Conservation (phyloP, 2,113 vertebrate genomes). For the Rhizomys pruinosus region DNA sequence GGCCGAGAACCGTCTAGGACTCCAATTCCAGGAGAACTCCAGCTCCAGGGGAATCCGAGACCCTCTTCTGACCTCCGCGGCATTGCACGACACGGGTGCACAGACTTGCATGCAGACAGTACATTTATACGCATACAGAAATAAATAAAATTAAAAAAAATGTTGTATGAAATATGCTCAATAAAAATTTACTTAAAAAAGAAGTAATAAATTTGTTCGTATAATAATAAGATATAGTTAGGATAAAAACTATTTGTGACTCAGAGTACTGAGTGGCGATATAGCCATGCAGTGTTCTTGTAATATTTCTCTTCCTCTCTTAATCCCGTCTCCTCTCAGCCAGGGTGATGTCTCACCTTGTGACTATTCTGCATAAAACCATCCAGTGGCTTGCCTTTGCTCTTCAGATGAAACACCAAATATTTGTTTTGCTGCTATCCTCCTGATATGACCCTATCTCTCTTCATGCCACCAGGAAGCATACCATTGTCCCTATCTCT, state of each 20-base stretch:
- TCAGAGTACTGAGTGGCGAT: constrained; percentile 2
- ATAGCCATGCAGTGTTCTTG: neutral
- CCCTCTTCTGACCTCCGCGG: too few relatives aligned
- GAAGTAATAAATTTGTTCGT: too few relatives aligned
- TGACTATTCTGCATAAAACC: neutral
- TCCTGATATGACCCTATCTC: neutral
- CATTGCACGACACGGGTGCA: too few relatives aligned
- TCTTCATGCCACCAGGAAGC: neutral
- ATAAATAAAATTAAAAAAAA: too few relatives aligned
- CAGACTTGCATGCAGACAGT: too few relatives aligned
- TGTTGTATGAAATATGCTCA: too few relatives aligned
- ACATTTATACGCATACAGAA: too few relatives aligned
- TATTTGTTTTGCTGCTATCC: neutral
- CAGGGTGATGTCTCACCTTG: neutral
- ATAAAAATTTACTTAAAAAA: too few relatives aligned
- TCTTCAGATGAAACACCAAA: neutral
- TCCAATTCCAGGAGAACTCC: too few relatives aligned
- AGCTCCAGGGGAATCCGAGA: too few relatives aligned
- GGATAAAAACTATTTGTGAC: neutral
- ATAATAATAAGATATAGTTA: neutral
- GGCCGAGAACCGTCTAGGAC: too few relatives aligned
- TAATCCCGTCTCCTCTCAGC: neutral
- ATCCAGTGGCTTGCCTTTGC: neutral
- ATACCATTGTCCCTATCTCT: neutral
- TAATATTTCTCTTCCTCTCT: neutral